Evolutionary conservation across 2,113 vertebrate genomes (phyloP), one percentile per base, ranked within the genome.

Genomic region (Pseudonaja textilis): DNA sequence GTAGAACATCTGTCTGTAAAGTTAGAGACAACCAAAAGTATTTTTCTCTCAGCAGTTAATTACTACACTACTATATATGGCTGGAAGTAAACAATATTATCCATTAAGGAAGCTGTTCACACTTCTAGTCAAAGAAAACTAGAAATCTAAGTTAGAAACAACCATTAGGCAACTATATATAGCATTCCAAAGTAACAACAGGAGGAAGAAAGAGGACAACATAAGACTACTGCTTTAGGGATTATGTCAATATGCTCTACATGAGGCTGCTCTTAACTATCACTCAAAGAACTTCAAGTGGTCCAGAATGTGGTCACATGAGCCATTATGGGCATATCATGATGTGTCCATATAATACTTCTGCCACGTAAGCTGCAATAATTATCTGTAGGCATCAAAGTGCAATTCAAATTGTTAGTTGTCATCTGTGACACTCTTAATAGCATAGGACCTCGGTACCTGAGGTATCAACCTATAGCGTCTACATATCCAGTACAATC

Each of bases 81-180:
- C 91, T 95, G 86, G 93, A 93, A 91, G 50, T 93, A 59, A 95
- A 88, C 45, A 90, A 74, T 3, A 85, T 20, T 25, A 1, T 52
- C 90, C 42, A 69, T 93, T 95, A 91, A 90, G 93, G 93, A 93
- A 94, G 94, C 88, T 54, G 93, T 93, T 95, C 69, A 85, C 89
- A 93, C 26, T 50, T 92, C 90, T 93, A 93, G 91, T 93, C 93
- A 90, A 92, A 39, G 45, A 93, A 89, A 92, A 93, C 94, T 96
- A 97, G 96, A 97, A 95, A 96, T 42, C 56, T 25, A 64, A 93
- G n/a, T 47, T 25, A 85, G 52, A 81, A 74, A 56, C 52, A 97
- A 95, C 94, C 92, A 81, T 81, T 56, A 91, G 29, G 57, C 22
- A 61, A 42, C 22, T 85, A 91, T 96, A 95, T 0, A 1, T 4